These are phyloP conservation scores for Acrossocheilus wenchowensis DNA, from an alignment of 2,797 vertebrate species.

Conservation along the genomic window DNA sequence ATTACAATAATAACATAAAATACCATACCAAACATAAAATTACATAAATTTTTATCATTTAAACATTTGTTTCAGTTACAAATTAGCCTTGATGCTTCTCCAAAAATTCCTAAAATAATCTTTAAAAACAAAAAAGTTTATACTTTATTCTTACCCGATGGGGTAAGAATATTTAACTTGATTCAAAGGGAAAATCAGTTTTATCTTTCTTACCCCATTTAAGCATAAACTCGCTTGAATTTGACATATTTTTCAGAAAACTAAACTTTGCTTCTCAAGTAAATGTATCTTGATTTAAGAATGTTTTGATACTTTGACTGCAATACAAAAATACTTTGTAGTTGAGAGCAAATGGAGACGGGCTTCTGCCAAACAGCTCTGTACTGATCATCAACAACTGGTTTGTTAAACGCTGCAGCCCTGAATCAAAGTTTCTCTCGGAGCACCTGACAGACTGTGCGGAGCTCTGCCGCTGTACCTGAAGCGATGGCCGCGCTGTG, in stretches of 20 bases:
- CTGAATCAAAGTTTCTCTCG: not conserved
- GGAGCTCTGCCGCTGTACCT: slow-evolving; percentile 76
- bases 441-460: too few species aligned
- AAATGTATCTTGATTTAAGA: not conserved
- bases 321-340: not conserved
- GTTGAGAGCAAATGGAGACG: not conserved
- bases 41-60: not conserved
- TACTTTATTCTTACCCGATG: too few species aligned
- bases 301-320: not conserved
- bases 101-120: too few species aligned
- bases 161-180: not conserved
- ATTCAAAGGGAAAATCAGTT: not conserved
- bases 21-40: not conserved
- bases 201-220: not conserved
- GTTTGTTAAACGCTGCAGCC: not conserved
- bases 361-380: not conserved
- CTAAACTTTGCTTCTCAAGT: not conserved
- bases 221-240: not conserved
- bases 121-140: too few species aligned
- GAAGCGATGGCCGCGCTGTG: slow-evolving; percentile 81
- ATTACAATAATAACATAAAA: not conserved
- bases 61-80: not conserved
- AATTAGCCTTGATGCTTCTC: not conserved
- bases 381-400: not conserved
- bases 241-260: not conserved